A percentile compares a stretch with the other conserved stretches of the same genome.
Conservation (phyloP, 2,888 invertebrate genomes). For the Dichetophora obliterata region DNA sequence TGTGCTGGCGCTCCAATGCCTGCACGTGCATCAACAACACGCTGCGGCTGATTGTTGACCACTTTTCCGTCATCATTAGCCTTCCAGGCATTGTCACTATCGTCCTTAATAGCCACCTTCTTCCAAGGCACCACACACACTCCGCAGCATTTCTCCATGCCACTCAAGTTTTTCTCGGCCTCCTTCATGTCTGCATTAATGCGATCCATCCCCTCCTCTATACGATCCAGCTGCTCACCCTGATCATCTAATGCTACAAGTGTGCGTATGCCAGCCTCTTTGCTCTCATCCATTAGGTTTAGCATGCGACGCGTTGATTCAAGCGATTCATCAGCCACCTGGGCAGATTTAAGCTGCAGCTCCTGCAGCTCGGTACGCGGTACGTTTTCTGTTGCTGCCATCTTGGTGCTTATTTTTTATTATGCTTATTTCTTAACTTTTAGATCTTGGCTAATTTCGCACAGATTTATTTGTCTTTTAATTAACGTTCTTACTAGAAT, state of each 20-base stretch:
- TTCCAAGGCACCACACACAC: constrained; percentile 63
- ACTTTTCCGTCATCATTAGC: constrained; percentile 64
- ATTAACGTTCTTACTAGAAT: not conserved
- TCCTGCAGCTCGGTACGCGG: constrained; percentile 64
- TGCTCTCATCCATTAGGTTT: constrained; percentile 61
- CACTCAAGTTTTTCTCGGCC: constrained; percentile 64
- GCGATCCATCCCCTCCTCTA: constrained; percentile 65
- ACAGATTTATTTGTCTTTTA: not conserved
- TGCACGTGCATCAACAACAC: constrained; percentile 60
- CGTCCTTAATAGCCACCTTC: constrained; percentile 63
- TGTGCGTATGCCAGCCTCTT: constrained; percentile 64
- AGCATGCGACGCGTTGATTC: constrained; percentile 64
- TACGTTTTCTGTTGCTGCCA: constrained; percentile 57
- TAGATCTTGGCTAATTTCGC: not conserved
- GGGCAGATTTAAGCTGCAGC: constrained; percentile 60
- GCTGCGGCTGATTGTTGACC: constrained; percentile 63
- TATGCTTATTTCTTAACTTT: not conserved
- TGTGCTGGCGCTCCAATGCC: constrained; percentile 62
- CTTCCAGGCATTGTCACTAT: constrained; percentile 61
- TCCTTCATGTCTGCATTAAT: constrained; percentile 66
- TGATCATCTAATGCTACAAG: constrained; percentile 63
- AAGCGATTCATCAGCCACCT: constrained; percentile 63
- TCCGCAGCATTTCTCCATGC: constrained; percentile 65
- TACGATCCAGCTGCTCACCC: constrained; percentile 63
- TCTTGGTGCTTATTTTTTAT: constrained; percentile 38